Evolutionary conservation across 1,140 invertebrate genomes (phyloP).

Genomic region (Neodiprion fabricii): DNA sequence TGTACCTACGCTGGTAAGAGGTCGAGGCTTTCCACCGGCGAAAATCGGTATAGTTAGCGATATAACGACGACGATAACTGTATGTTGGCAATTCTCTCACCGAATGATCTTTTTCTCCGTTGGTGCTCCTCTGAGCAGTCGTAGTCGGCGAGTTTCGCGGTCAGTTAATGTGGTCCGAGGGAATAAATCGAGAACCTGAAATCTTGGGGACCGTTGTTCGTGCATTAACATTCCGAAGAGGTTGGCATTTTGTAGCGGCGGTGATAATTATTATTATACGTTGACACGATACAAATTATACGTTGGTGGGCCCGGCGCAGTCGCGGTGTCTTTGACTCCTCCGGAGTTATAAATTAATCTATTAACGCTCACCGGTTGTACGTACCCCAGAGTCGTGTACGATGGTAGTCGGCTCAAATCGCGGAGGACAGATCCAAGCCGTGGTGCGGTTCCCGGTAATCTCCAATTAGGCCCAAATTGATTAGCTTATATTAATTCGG

Average conservation of each 20-base stretch:
- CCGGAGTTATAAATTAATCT: slow-evolving; percentile 60
- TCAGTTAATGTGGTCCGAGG: neutral
- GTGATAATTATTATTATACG: slow-evolving; percentile 39
- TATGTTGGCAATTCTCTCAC: too few relatives aligned
- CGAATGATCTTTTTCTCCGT: too few relatives aligned
- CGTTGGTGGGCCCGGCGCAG: slow-evolving; percentile 38
- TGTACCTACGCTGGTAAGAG: too few relatives aligned
- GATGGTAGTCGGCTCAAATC: neutral
- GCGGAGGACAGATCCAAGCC: neutral
- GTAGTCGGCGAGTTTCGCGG: too few relatives aligned
- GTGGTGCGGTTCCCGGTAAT: slow-evolving; percentile 38
- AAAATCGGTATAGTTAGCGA: too few relatives aligned
- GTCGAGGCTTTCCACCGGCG: too few relatives aligned
- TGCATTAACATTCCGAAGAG: slow-evolving; percentile 52
- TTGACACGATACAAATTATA: slow-evolving; percentile 52
- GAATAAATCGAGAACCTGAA: neutral
- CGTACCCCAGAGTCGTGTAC: slow-evolving; percentile 21
- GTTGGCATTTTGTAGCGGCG: slow-evolving; percentile 40
- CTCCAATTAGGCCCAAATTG: slow-evolving; percentile 59
- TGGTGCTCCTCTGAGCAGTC: too few relatives aligned
- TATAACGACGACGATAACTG: too few relatives aligned
- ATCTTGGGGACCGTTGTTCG: neutral
- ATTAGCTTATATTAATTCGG: slow-evolving; percentile 54
- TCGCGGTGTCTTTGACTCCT: slow-evolving; percentile 55
- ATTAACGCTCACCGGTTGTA: slow-evolving; percentile 46